These are phyloP conservation scores for Drosophila subpulchrella DNA, from an alignment of 1,140 invertebrate species.

Conservation along the genomic window DNA sequence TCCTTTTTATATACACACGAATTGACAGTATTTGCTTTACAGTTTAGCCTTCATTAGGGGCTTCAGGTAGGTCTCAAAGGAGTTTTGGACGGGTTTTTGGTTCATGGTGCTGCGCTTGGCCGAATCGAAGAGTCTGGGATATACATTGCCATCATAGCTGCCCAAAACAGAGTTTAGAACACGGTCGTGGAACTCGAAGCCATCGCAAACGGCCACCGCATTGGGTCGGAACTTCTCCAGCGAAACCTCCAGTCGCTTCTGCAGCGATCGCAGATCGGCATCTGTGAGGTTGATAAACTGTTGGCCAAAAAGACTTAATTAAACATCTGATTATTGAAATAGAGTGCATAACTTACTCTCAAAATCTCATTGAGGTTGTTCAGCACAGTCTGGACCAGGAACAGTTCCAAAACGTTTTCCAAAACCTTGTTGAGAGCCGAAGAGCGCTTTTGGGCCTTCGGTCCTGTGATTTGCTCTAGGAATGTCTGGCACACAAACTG, in stretches of 20 bases:
- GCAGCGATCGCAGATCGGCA: constrained; percentile 87
- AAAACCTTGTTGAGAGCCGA: constrained; percentile 87
- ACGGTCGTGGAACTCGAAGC: constrained; percentile 95
- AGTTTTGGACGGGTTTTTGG: constrained; percentile 90
- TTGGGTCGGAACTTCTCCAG: constrained; percentile 92
- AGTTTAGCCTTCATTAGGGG: constrained; percentile 91
- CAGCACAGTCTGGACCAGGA: constrained; percentile 90
- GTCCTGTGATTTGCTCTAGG: constrained; percentile 85
- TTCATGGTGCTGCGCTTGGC: constrained; percentile 95
- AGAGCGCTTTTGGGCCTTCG: constrained; percentile 80
- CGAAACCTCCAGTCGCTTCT: constrained; percentile 89
- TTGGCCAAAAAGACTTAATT: not conserved
- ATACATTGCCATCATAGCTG: constrained; percentile 95
- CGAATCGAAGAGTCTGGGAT: constrained; percentile 93
- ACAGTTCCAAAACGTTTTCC: constrained; percentile 90
- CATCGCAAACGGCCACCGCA: constrained; percentile 95
- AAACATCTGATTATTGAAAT: too few species aligned
- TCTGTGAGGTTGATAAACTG: constrained; percentile 89
- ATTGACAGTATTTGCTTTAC: constrained; percentile 68
- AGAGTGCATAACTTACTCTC: constrained; percentile 86
- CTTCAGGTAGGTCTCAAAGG: constrained; percentile 90
- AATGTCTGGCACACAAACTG: constrained; percentile 89
- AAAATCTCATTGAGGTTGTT: constrained; percentile 91
- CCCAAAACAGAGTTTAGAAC: constrained; percentile 93
- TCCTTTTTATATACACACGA: not conserved